These are phyloP conservation scores for Mormoops blainvillei DNA, from an alignment of 2,113 vertebrate genomes.

Conservation along the genomic window DNA sequence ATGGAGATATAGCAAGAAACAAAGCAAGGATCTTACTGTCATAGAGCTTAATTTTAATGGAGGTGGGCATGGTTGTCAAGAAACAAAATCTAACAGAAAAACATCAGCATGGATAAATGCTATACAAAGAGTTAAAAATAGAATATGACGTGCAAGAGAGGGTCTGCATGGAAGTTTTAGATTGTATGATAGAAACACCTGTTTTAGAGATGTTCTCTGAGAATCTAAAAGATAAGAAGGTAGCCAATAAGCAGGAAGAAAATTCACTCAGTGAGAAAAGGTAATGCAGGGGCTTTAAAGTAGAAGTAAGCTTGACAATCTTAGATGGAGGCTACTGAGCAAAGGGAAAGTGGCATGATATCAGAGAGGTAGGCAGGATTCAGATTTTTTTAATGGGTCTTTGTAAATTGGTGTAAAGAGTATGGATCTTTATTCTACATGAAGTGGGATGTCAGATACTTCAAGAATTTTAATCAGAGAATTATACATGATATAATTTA, in stretches of 20 bases:
- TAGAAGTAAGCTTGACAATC: neutral
- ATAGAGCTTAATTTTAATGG: neutral
- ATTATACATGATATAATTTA: neutral
- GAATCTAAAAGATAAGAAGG: neutral
- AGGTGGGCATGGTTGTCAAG: neutral
- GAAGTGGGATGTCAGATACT: neutral
- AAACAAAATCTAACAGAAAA: neutral
- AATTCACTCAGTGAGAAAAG: neutral
- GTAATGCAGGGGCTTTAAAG: neutral
- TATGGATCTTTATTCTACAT: neutral
- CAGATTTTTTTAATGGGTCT: neutral
- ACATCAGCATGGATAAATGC: neutral
- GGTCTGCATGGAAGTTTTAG: neutral
- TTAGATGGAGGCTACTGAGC: neutral
- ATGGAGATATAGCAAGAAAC: neutral
- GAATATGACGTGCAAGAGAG: neutral
- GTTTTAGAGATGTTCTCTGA: neutral
- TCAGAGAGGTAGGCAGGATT: neutral
- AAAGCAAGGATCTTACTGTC: neutral
- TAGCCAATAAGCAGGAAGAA: neutral
- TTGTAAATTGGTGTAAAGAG: neutral
- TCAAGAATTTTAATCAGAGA: neutral
- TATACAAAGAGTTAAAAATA: neutral
- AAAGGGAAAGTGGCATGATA: neutral
- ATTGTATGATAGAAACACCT: neutral